These are phyloP conservation scores for Trachelus stipa DNA, from an alignment of 2,888 invertebrate genomes.

Conservation along the genomic window DNA sequence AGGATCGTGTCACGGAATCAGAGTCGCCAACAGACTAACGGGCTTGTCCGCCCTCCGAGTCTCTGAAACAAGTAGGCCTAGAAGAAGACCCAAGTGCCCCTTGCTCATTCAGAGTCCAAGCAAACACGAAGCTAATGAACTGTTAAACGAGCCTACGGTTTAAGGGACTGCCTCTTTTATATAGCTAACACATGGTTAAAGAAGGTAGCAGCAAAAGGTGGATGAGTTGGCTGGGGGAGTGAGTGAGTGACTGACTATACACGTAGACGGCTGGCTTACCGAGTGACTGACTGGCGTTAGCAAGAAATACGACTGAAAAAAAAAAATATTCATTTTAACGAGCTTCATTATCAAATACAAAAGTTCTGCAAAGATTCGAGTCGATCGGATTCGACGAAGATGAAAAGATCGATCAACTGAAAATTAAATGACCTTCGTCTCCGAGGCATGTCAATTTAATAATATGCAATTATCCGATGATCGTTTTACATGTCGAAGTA, in stretches of 20 bases:
- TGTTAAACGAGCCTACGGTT: conserved; percentile 45
- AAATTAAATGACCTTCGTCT: not conserved
- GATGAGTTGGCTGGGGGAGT: conserved; percentile 2
- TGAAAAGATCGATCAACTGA: not conserved
- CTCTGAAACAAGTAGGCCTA: not conserved
- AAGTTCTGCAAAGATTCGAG: not conserved
- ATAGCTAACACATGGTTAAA: conserved; percentile 6
- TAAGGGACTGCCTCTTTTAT: conserved; percentile 1
- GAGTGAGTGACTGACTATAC: not conserved
- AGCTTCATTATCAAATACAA: not conserved
- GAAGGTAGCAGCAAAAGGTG: conserved; percentile 14
- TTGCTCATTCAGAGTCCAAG: conserved; percentile 35
- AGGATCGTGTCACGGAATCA: not conserved
- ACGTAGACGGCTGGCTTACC: not conserved
- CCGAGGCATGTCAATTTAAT: not conserved
- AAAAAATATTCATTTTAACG: not conserved
- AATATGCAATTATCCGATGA: not conserved
- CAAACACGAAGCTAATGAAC: conserved; percentile 46
- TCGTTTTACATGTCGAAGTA: no score
- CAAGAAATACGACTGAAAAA: not conserved
- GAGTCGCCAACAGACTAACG: not conserved
- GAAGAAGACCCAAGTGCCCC: conserved; percentile 1
- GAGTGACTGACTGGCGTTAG: conserved; percentile 6
- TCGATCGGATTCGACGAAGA: not conserved
- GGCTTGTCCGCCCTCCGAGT: not conserved